Evolutionary conservation across 2,888 invertebrate genomes (phyloP).

Genomic region (Netelia virgata): DNA sequence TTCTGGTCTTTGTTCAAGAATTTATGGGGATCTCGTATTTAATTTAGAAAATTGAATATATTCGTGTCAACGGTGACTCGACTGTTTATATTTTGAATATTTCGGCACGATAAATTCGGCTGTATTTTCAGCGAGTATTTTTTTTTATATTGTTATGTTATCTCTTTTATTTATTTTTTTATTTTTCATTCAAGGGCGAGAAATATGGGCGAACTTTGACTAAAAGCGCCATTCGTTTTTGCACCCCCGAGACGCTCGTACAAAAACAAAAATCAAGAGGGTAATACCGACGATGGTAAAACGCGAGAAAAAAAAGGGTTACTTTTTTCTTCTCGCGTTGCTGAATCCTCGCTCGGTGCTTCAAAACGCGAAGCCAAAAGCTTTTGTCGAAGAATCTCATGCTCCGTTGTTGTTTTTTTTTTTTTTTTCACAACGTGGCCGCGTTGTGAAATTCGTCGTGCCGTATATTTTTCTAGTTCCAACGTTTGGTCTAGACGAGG

Average conservation of each 20-base stretch:
- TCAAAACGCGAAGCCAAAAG: conserved; percentile 38
- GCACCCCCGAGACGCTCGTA: conserved; percentile 4
- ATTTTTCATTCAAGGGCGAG: background rate
- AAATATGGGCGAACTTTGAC: conserved; percentile 40
- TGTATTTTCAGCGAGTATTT: conserved; percentile 10
- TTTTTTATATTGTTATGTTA: background rate
- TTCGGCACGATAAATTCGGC: background rate
- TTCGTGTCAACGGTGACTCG: background rate
- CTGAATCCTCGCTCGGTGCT: conserved; percentile 31
- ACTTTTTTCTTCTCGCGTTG: conserved; percentile 50
- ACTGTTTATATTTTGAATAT: background rate
- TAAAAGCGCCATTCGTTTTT: conserved; percentile 31
- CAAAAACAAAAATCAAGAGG: conserved; percentile 50
- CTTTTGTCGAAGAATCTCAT: conserved; percentile 22
- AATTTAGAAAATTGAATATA: background rate
- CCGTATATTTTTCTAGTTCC: conserved; percentile 57
- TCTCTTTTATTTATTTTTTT: background rate
- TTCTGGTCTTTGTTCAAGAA: background rate
- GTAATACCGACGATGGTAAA: conserved; percentile 35
- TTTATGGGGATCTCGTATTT: background rate
- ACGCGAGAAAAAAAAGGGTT: conserved; percentile 55
- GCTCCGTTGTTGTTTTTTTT: conserved; percentile 49
- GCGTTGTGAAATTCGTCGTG: conserved; percentile 62
- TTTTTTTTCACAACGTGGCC: conserved; percentile 19
- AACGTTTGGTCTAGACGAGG: conserved; percentile 54